A percentile compares a stretch with the other conserved stretches of the same genome.
These are phyloP conservation scores for Chrysaora quinquecirrha DNA, from an alignment of 30 jellyfish, hydroid and myxozoan species.

Conservation along the genomic window DNA sequence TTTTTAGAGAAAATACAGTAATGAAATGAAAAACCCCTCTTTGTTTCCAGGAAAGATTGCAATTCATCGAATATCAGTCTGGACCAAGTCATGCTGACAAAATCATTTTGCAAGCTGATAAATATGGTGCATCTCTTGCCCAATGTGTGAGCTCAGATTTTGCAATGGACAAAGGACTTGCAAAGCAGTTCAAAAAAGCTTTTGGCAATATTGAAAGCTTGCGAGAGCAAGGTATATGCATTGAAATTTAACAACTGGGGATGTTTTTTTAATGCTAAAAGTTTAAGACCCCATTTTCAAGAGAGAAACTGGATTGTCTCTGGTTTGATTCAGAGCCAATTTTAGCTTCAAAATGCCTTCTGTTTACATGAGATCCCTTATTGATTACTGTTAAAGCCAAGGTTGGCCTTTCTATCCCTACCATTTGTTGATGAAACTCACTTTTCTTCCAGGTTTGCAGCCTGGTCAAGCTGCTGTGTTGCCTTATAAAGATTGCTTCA, in stretches of 20 bases:
- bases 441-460: not conserved
- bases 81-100: conserved; percentile 66
- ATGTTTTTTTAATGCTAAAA: too few species aligned
- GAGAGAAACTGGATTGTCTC: too few species aligned
- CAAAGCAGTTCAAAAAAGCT: conserved; percentile 31
- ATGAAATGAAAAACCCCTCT: too few species aligned
- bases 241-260: too few species aligned
- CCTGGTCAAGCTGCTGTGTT: conserved; percentile 54
- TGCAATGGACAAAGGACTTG: conserved; percentile 72
- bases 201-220: conserved; percentile 14
- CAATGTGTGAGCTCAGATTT: conserved; percentile 65
- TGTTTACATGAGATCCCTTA: too few species aligned
- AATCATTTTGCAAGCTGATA: conserved; percentile 57
- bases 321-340: too few species aligned
- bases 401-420: too few species aligned
- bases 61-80: conserved; percentile 30
- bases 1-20: too few species aligned
- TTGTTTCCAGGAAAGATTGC: conserved; percentile 14
- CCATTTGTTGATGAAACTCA: too few species aligned
- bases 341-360: too few species aligned
- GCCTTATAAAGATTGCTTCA: conserved; percentile 39
- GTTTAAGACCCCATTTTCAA: too few species aligned
- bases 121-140: conserved; percentile 42
- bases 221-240: conserved; percentile 16
- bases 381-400: too few species aligned